Conservation (phyloP, 2,113 vertebrate genomes). For the Spermophilus dauricus region DNA sequence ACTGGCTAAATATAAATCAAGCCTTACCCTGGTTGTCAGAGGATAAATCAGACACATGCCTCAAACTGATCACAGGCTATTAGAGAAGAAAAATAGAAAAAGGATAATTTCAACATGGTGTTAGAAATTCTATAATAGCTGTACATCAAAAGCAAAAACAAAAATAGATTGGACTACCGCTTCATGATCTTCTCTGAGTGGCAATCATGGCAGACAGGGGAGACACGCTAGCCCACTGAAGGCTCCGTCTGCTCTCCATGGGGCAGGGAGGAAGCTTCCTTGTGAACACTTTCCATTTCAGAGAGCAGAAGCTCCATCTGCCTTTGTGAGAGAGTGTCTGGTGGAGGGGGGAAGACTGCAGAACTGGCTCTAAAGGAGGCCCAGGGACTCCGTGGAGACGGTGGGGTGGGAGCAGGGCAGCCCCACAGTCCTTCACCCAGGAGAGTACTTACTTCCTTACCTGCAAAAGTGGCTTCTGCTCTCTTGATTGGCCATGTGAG, state of each 20-base stretch:
- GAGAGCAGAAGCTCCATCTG: not conserved
- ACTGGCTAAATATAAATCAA: not conserved
- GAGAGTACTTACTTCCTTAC: not conserved
- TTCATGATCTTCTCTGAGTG: not conserved
- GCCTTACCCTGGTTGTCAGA: not conserved
- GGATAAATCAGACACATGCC: not conserved
- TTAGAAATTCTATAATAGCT: slow-evolving; percentile 51
- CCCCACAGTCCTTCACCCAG: not conserved
- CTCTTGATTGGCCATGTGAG: not conserved
- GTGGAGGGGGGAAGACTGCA: not conserved
- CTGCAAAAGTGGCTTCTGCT: not conserved
- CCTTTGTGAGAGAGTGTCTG: not conserved
- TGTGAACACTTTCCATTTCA: slow-evolving; percentile 1
- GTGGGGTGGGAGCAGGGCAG: not conserved
- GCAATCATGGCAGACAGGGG: not conserved
- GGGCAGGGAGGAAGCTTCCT: slow-evolving; percentile 8
- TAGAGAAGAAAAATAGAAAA: slow-evolving; percentile 52
- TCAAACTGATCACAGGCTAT: not conserved
- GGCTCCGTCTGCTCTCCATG: not conserved
- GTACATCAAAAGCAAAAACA: slow-evolving; percentile 37
- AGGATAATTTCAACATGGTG: slow-evolving; percentile 19
- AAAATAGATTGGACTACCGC: not conserved
- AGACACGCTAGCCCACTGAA: not conserved
- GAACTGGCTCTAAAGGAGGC: not conserved
- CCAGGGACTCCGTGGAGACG: not conserved